A percentile compares a stretch with the other conserved stretches of the same genome.
phyloP scores from a whole-genome alignment of 1,140 invertebrate genomes.

The Diuraphis noxia region DNA sequence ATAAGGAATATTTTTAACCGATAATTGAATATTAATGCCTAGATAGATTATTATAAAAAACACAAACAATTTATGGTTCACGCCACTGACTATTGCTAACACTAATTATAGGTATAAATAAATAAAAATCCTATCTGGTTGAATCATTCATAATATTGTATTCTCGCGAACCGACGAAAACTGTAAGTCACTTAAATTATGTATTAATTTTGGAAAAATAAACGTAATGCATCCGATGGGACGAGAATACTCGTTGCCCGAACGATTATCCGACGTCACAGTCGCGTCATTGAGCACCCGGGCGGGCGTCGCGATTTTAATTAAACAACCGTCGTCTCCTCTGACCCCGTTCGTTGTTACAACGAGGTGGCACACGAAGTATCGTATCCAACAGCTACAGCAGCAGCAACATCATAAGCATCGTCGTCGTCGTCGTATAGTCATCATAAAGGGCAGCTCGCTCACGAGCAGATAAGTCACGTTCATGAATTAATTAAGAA shows the following conservation, averaged over 20 bases:
- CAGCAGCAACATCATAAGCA: not conserved
- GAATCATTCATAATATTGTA: not conserved
- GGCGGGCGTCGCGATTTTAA: constrained; percentile 39
- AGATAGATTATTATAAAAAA: no score
- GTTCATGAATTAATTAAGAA: constrained; percentile 49
- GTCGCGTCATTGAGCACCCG: not conserved
- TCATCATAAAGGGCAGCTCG: constrained; percentile 24
- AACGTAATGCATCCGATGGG: no score
- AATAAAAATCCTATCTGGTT: not conserved
- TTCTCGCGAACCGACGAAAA: no score
- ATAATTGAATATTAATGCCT: not conserved
- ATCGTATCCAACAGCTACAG: not conserved
- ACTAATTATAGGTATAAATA: no score
- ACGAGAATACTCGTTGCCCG: not conserved
- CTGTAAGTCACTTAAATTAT: no score
- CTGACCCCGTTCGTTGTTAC: constrained; percentile 25
- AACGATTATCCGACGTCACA: not conserved
- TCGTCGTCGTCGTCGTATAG: not conserved
- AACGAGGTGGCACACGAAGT: not conserved
- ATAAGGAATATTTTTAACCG: not conserved
- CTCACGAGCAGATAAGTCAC: constrained; percentile 52
- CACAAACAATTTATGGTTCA: not conserved
- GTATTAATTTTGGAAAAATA: no score
- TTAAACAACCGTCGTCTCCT: not conserved
- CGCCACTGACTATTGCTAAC: no score